phyloP scores from a whole-genome alignment of 2,888 invertebrate species.

The Drosophila testacea region DNA sequence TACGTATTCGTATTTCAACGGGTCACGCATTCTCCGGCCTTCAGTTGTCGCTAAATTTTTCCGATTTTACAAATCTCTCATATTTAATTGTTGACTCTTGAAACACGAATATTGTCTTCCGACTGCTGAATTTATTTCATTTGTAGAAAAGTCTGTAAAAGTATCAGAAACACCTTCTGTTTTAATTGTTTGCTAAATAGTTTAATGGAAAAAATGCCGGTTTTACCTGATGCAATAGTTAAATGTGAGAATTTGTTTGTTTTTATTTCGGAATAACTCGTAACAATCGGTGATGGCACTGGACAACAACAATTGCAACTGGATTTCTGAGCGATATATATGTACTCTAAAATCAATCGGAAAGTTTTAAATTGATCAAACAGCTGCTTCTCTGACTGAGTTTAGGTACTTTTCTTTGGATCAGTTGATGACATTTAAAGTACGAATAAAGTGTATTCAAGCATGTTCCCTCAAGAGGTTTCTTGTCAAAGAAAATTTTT shows the following conservation, averaged over 20 bases:
- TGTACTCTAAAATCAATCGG: neutral
- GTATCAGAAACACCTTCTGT: conserved; percentile 35
- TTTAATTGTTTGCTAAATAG: conserved; percentile 31
- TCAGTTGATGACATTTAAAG: too few species aligned
- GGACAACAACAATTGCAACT: conserved; percentile 35
- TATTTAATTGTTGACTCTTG: conserved; percentile 23
- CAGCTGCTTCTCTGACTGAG: neutral
- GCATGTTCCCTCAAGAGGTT: too few species aligned
- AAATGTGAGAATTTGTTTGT: conserved; percentile 24
- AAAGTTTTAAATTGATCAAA: neutral
- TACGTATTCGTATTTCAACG: neutral
- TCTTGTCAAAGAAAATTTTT: too few species aligned
- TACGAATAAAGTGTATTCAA: neutral
- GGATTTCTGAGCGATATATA: conserved; percentile 13
- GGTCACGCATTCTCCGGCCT: conserved; percentile 36
- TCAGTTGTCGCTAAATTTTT: conserved; percentile 10
- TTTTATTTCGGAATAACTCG: conserved; percentile 43
- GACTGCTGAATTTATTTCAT: too few species aligned
- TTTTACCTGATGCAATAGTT: conserved; percentile 5
- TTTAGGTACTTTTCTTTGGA: neutral
- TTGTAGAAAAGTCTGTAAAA: conserved; percentile 7
- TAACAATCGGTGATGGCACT: conserved; percentile 61
- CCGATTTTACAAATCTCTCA: conserved; percentile 10
- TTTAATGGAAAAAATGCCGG: conserved; percentile 42
- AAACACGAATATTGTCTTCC: neutral